Evolutionary conservation across 2,797 vertebrate species (phyloP), one percentile per base, ranked within the genome.

Genomic region (Spatula clypeata): DNA sequence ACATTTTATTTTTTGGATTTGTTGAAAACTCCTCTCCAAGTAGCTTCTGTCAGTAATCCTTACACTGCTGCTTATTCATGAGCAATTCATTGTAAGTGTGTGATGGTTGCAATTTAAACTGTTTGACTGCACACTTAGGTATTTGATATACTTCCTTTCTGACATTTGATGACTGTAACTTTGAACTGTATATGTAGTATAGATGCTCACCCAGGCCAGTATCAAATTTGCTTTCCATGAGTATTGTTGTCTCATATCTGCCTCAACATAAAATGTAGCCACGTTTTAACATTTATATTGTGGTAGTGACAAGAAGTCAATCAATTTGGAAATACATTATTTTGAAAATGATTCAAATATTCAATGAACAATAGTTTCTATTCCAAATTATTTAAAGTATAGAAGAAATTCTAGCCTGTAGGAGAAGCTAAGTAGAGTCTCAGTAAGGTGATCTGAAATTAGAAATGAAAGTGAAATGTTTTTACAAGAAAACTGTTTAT

Each of bases 21-120:
- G 42, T 34, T 88, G 31, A 87, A 55, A 91, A 74, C 51, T 88
- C 67, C 40, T 92, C 66, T 91, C 66, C 3, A 4, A 94, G 93
- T 60, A 94, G 66, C 79, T 94, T 85, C 82, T 90, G 84, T 81
- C 93, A 96, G 91, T 90, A 94, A 84, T 86, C 73, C 90, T 90
- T 82, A 95, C 64, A 54, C 83, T 85, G 64, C 80, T 88, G 64
- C 36, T 97, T 95, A 93, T 76, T 89, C 92, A 93, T 90, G 64
- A 94, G 91, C 38, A 71, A 91, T 77, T 94, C 58, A 38, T 86
- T 86, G 6, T 49, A 89, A 92, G 86, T 79, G 77, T 36, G 83
- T 95, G 93, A 79, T 93, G 67, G 76, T 4, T 90, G 91, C 49
- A 93, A 95, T 95, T 58, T 81, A 86, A 94, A 62, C 73, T 91